Base-by-base conservation (phyloP, 2,113 vertebrate species). In the Condylura cristata region DNA sequence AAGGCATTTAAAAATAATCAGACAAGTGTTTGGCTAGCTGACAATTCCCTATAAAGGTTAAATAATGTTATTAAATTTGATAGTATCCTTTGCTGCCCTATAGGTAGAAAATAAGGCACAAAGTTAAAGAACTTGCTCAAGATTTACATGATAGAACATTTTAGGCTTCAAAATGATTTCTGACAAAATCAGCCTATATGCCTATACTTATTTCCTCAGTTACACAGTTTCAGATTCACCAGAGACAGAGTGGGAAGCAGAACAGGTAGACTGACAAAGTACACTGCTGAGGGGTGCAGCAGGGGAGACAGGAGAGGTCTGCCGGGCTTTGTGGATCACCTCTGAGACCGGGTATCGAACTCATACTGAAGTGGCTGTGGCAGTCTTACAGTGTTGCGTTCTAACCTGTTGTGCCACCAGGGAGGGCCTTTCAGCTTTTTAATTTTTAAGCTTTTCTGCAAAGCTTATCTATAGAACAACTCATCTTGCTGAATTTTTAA, bases 171-270 rank as follows among this genome's bases (percentile, higher is more conserved):
- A 76, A 86, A 86, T 91, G 18, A 76, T 76, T 75, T 86, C 58
- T 79, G 34, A 89, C 12, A 81, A 93, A 95, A 84, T 75, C 9
- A 92, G 41, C 56, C 75, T 58, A 10, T 51, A 75, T 75, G 28
- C 44, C 18, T 68, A 28, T 16, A 89, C n/a, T 84, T 76, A 79
- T 51, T 89, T 75, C 4, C 70, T 78, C 32, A 65, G 17, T 1
- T 68, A 28, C 53, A 89, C 24, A n/a, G 26, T 93, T 89, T 95
- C 60, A 92, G n/a, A n/a, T n/a, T n/a, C n/a, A n/a, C n/a, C n/a
- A n/a, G n/a, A n/a, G n/a, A n/a, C n/a, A n/a, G n/a, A n/a, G n/a
- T n/a, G n/a, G n/a, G n/a, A n/a, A n/a, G n/a, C n/a, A n/a, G n/a
- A n/a, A n/a, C n/a, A n/a, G n/a, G n/a, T n/a, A n/a, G n/a, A n/a